phyloP scores from a whole-genome alignment of 2,113 vertebrate species.

The Aix galericulata region DNA sequence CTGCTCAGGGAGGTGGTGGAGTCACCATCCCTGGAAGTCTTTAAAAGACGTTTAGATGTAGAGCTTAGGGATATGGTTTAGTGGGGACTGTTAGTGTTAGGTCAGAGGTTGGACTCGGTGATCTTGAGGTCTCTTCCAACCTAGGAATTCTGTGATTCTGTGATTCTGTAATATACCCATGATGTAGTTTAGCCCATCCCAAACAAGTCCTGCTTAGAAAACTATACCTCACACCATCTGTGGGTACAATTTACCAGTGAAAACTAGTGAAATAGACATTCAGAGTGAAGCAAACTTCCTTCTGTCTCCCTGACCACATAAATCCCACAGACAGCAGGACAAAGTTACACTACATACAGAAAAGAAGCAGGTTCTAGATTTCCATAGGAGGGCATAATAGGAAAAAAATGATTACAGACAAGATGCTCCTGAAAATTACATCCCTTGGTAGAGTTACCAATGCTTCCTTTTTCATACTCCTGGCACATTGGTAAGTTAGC shows the following conservation, averaged over 20 bases:
- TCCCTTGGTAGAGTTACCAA: background rate
- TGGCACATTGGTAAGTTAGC: background rate
- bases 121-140: no score
- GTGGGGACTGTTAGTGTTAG: no score
- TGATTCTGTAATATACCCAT: no score
- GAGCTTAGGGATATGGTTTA: no score
- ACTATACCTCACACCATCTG: background rate
- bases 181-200: background rate
- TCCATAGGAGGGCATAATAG: accelerated
- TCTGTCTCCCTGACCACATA: background rate
- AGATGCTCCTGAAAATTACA: background rate
- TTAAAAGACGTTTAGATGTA: no score
- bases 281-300: background rate
- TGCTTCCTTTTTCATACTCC: background rate
- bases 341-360: background rate
- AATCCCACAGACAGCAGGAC: background rate
- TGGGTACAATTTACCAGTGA: background rate
- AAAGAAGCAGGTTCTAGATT: background rate
- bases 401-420: background rate
- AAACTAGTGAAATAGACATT: background rate
- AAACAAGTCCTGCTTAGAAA: background rate
- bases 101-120: no score
- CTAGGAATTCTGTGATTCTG: no score
- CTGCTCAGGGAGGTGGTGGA: no score
- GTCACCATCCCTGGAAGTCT: no score